Evolutionary conservation across 2,797 vertebrate species (phyloP).

Genomic region (Trachops cirrhosus): DNA sequence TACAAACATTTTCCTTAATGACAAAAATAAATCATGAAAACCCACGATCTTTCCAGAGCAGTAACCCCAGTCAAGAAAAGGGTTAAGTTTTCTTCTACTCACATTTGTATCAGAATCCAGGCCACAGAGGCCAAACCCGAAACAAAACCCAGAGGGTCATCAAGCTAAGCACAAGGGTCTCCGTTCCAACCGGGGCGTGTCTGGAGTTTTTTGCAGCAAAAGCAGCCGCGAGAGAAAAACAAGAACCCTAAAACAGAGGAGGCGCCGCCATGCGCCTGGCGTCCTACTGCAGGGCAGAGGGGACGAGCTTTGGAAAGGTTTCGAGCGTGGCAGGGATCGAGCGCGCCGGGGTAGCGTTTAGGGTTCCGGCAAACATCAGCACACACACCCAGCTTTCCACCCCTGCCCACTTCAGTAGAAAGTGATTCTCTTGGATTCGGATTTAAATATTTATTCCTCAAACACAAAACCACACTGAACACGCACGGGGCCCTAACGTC

Average conservation of each 20-base stretch:
- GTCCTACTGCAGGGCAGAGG: conserved; percentile 60
- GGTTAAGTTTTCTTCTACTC: not conserved
- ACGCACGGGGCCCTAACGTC: not conserved
- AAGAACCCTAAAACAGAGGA: not conserved
- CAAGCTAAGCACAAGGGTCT: not conserved
- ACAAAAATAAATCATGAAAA: not conserved
- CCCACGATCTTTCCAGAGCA: not conserved
- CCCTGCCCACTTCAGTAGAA: conserved; percentile 67
- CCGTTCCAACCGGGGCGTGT: rapidly evolving
- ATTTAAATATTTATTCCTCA: conserved; percentile 73
- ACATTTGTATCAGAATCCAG: not conserved
- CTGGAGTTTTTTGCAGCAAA: not conserved
- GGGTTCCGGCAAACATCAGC: not conserved
- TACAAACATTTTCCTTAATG: not conserved
- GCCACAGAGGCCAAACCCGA: not conserved
- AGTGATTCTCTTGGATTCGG: conserved; percentile 66
- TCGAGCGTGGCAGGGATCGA: conserved; percentile 6
- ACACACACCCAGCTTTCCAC: not conserved
- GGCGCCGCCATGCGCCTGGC: not conserved
- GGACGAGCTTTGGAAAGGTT: conserved; percentile 30
- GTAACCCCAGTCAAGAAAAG: not conserved
- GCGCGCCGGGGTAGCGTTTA: conserved; percentile 36
- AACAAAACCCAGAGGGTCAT: not conserved
- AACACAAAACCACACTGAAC: conserved; percentile 45
- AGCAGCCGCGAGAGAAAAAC: not conserved